Base-by-base conservation (phyloP, 92 coral and sea anemone genomes). In the Epizoanthus ramosus region DNA sequence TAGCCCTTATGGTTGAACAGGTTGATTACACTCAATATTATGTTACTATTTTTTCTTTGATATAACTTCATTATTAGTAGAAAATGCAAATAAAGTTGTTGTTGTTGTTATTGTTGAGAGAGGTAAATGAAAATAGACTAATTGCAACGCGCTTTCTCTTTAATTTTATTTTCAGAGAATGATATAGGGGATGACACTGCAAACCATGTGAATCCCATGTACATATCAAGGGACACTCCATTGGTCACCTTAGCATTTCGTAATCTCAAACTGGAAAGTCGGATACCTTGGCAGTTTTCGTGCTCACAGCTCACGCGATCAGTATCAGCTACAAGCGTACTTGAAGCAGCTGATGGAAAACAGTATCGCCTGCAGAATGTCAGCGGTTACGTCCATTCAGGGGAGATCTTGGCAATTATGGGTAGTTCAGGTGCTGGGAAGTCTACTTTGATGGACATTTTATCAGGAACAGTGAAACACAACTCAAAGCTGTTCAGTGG, bases 331-430 rank as follows among this genome's bases (percentile, higher is more conserved):
- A 54, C 80, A 75, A 57, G 67, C 4, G 59, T 66, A 31, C 59
- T 75, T 24, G 57, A 57, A 8, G 80, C 80, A 6, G 80, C 57
- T 58, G 80, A 68, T 17, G 59, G 59, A 35, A 52, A 58, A 37
- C 31, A 28, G 31, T 75, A 75, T 59, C 80, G 80, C 14, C 28
- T 75, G 80, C 80, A 75, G 53, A 75, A 58, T 75, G 80, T 75
- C 35, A 75, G 80, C 80, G 80, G 80, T 19, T 75, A 75, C 21
- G 80, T 75, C n/a, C 67, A 57, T 25, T 75, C 80, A 18, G 80
- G 80, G 3, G 80, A 75, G 56, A 75, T 75, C 9, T 54, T 75
- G 18, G 80, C 80, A 15, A 75, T 75, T 17, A 75, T 75, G 80
- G 80, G 80, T 5, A 75, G 80, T 39, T 75, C 80, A 5, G 80